phyloP scores from a whole-genome alignment of 2,888 invertebrate genomes.

The Chalcosyrphus nemorum region DNA sequence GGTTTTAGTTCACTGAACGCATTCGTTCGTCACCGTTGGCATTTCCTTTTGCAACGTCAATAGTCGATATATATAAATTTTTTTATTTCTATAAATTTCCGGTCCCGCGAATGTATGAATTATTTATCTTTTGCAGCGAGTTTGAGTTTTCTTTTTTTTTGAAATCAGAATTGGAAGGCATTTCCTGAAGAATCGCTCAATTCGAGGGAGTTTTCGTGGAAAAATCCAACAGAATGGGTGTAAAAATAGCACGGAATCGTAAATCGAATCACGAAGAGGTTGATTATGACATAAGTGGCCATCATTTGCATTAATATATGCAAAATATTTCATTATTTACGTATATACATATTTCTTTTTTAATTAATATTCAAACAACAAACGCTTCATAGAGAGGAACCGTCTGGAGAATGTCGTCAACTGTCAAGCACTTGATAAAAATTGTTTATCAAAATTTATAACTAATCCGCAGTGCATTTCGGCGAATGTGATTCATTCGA shows the following conservation, averaged over 20 bases:
- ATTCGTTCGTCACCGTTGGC: not conserved
- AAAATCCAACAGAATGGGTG: not conserved
- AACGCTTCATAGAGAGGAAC: not conserved
- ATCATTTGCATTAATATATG: not conserved
- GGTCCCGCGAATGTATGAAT: not conserved
- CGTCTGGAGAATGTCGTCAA: not conserved
- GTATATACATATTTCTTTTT: not conserved
- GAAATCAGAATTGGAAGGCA: not conserved
- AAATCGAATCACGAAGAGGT: not conserved
- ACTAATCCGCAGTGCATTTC: too few relatives aligned
- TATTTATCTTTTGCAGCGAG: not conserved
- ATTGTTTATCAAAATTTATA: not conserved
- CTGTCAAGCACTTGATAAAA: not conserved
- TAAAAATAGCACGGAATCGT: not conserved
- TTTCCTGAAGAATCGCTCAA: not conserved
- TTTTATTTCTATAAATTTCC: constrained; percentile 12
- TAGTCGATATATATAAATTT: constrained; percentile 1
- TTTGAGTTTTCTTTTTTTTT: not conserved
- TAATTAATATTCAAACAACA: not conserved
- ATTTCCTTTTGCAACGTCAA: constrained; percentile 17
- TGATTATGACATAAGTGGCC: not conserved
- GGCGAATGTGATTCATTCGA: too few relatives aligned
- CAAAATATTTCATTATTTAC: not conserved
- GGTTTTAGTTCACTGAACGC: not conserved
- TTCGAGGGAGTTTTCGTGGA: not conserved